phyloP scores from a whole-genome alignment of 2,113 vertebrate genomes.

The Phylloscopus whistleri region DNA sequence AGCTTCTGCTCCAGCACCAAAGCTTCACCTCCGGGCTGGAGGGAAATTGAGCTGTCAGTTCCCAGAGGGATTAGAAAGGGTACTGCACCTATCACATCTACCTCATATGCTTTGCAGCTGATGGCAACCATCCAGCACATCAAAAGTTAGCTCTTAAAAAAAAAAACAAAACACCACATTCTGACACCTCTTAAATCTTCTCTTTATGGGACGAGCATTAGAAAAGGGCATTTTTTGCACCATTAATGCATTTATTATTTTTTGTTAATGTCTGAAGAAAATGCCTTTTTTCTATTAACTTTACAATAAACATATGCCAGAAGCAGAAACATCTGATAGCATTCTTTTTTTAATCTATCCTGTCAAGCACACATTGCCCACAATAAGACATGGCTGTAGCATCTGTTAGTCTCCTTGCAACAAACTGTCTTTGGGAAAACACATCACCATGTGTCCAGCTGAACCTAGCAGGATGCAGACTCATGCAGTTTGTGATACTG shows the following conservation, averaged over 20 bases:
- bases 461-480: not conserved
- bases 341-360: not conserved
- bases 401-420: not conserved
- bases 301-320: not conserved
- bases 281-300: not conserved
- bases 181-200: not conserved
- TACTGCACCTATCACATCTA: not conserved
- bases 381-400: not conserved
- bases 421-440: not conserved
- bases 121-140: not conserved
- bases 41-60: not conserved
- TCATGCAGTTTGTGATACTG: not conserved
- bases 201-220: not conserved
- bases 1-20: not conserved
- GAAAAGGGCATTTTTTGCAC: not conserved
- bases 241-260: not conserved
- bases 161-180: not conserved
- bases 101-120: not conserved
- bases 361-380: not conserved
- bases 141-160: not conserved
- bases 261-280: not conserved
- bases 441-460: not conserved
- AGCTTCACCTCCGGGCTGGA: not conserved
- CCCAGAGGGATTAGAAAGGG: not conserved
- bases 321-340: not conserved